Conservation (phyloP, 1,140 invertebrate species). For the Cheumatopsyche charites region DNA sequence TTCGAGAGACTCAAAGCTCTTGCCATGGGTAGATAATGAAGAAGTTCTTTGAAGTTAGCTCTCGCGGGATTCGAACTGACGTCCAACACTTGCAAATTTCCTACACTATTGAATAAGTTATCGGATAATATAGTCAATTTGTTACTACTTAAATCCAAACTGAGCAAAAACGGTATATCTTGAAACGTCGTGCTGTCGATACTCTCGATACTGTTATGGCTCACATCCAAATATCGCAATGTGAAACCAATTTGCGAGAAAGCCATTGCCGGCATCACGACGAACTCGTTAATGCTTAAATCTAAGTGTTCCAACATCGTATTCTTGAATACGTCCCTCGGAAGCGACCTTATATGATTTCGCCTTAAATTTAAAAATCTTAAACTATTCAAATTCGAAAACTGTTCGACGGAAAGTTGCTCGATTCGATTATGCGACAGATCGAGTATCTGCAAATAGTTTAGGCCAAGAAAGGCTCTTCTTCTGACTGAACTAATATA, state of each 20-base stretch:
- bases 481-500: slow-evolving; percentile 73
- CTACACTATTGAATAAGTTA: slow-evolving; percentile 84
- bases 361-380: slow-evolving; percentile 76
- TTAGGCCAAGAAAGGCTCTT: slow-evolving; percentile 75
- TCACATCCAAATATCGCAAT: slow-evolving; percentile 76
- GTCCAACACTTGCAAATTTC: slow-evolving; percentile 77
- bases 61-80: slow-evolving; percentile 79
- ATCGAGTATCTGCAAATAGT: slow-evolving; percentile 78
- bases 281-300: slow-evolving; percentile 79
- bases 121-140: slow-evolving; percentile 84
- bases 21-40: slow-evolving; percentile 82
- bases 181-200: slow-evolving; percentile 87
- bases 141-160: slow-evolving; percentile 80
- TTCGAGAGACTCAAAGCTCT: slow-evolving; percentile 75
- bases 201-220: slow-evolving; percentile 83
- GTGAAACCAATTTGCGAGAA: slow-evolving; percentile 78
- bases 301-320: slow-evolving; percentile 81
- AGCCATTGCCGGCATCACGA: slow-evolving; percentile 72
- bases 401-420: slow-evolving; percentile 80
- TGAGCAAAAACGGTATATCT: slow-evolving; percentile 77
- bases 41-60: slow-evolving; percentile 89
- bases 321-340: slow-evolving; percentile 79
- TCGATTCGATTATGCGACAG: slow-evolving; percentile 78
- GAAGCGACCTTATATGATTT: slow-evolving; percentile 77
- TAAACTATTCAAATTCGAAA: slow-evolving; percentile 77